Base-by-base conservation (phyloP, 2,888 invertebrate species). In the Smittia sp. region DNA sequence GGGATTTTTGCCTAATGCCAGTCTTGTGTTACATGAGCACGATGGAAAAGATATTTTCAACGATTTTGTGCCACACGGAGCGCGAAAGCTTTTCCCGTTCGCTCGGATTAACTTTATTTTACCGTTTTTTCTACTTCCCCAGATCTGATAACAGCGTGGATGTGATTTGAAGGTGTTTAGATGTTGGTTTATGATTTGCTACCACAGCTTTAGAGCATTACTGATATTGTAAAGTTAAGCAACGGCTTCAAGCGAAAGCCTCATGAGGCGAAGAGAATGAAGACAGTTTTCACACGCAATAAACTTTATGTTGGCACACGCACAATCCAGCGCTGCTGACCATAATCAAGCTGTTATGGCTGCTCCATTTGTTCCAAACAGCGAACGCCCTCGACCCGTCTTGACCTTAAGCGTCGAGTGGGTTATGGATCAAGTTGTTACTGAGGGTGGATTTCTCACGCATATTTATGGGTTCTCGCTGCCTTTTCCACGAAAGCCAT, bases 11-110 rank as follows among this genome's bases (percentile, higher is more conserved):
- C 46, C 9, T 46, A 46, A 46, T 46, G 15, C 46, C 32, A 6
- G 32, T 9, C 3, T 6, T 6, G 46, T 46, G 9, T 46, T 11
- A 46, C 46, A 46, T 46, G 46, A 13, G n/a, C 46, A 46, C 46
- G 46, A 15, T n/a, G 15, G 46, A n/a, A 46, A 46, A 46, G 13
- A 46, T 46, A 46, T 46, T n/a, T 46, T 13, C 39, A 39, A 13
- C 39, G 39, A 39, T 39, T 39, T 46, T 2, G n/a, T 15, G 46
- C 46, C 15, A n/a, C 46, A 6, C 46, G 46, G 15, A 46, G n/a
- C 46, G 46, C n/a, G 46, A 46, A 46, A 46, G 46, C 46, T 46
- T 46, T 32, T 46, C 11, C 46, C 15, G 46, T 46, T 46, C 46
- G 46, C 46, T 46, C 11, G 46, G 46, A 46, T 46, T 46, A 46